phyloP scores from a whole-genome alignment of 2,113 vertebrate genomes.

The Origma solitaria region DNA sequence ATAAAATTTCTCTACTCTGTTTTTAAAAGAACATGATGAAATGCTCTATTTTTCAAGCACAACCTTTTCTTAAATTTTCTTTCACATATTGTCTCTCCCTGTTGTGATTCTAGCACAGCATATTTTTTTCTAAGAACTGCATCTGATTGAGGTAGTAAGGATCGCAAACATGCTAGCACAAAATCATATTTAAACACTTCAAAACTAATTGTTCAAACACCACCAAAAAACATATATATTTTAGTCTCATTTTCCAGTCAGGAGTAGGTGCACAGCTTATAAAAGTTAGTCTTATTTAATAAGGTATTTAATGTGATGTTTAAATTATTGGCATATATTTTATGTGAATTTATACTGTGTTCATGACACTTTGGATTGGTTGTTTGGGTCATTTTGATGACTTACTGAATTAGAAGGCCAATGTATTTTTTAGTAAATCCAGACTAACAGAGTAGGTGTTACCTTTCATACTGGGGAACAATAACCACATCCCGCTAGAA shows the following conservation, averaged over 20 bases:
- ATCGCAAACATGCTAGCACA: background rate
- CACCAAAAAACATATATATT: background rate
- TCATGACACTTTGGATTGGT: background rate
- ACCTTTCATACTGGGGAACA: slow-evolving; percentile 17
- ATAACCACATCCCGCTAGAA: slow-evolving; percentile 7
- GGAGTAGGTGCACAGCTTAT: background rate
- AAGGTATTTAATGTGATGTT: background rate
- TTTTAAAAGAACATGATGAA: background rate
- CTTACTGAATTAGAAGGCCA: background rate
- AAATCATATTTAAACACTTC: background rate
- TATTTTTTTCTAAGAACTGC: background rate
- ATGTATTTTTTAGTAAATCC: background rate
- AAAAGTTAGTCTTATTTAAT: background rate
- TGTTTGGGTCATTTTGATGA: background rate
- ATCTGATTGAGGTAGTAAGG: background rate
- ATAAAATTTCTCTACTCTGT: background rate
- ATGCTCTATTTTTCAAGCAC: background rate
- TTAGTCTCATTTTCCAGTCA: background rate
- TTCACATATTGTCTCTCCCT: background rate
- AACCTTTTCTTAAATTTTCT: background rate
- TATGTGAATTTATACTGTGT: background rate
- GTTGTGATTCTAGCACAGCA: background rate
- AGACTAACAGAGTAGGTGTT: background rate
- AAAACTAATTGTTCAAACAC: background rate
- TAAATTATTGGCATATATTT: background rate